Evolutionary conservation across 2,888 invertebrate genomes (phyloP), one percentile per base, ranked within the genome.

Genomic region (Eupithecia vulgata): DNA sequence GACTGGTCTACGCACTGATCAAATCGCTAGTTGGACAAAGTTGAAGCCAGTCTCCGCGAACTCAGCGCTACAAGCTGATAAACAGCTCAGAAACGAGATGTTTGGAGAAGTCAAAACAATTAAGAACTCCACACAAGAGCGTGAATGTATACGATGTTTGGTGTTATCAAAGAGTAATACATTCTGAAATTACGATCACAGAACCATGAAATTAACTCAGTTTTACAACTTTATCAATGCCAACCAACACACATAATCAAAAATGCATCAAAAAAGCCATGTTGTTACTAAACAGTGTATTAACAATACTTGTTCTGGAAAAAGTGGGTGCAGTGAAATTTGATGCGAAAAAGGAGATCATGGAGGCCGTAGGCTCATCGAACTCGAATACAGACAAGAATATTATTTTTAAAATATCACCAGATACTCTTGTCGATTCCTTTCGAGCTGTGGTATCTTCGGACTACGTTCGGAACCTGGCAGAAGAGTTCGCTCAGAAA

Each of bases 201-300:
- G 57, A 57, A 17, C 61, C 61, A 61, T 61, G 61, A 61, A 61
- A 61, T 61, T 15, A 61, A 61, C 34, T 34, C 17, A 61, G 12
- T 34, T 61, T 17, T 34, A 30, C 61, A 61, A 34, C 61, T 61
- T 17, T 17, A 61, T 61, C 61, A 17, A 34, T 34, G 8, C 61
- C 34, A 17, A 8, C 61, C 61, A 61, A 61, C 17, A 17, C 34
- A 61, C 61, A 34, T 34, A 61, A n/a, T 61, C 61, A 15, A 61
- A 64, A 7, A 40, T 40, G 65, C 34, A 61, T 57, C 61, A 61
- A 34, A 61, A 61, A 61, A 61, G 34, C 34, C 61, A 61, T 61
- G 61, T 17, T 61, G 30, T 34, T 61, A 61, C 13, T 57, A 25
- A 57, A 57, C 25, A 17, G 61, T 61, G 2, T 61, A 61, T 17